These are phyloP conservation scores for Drosophila seguyi DNA, from an alignment of 1,140 invertebrate species.

Conservation along the genomic window DNA sequence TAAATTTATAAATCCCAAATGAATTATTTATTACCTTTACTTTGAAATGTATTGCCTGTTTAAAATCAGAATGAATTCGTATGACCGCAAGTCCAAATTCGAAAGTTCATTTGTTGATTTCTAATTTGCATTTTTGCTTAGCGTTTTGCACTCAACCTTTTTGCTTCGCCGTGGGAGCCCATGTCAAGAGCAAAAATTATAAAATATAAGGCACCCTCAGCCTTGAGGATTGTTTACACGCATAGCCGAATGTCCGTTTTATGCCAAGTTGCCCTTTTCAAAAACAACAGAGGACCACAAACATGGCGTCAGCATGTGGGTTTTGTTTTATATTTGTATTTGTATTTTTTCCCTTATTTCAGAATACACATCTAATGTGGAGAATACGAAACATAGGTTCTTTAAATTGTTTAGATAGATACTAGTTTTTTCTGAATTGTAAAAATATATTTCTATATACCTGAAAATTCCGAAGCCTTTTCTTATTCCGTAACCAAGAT, in stretches of 20 bases:
- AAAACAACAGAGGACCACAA: slow-evolving; percentile 14
- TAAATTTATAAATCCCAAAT: not conserved
- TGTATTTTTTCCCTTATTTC: not conserved
- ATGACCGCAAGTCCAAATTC: not conserved
- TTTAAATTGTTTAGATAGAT: not conserved
- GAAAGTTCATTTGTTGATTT: slow-evolving; percentile 16
- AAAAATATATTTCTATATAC: not conserved
- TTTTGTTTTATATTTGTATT: not conserved
- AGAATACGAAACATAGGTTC: not conserved
- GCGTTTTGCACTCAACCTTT: slow-evolving; percentile 33
- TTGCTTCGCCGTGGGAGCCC: not conserved
- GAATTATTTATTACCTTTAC: slow-evolving; percentile 2
- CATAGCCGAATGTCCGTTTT: slow-evolving; percentile 23
- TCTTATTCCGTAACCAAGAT: not conserved
- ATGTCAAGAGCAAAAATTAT: slow-evolving; percentile 16
- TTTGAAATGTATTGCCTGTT: not conserved
- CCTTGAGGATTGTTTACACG: slow-evolving; percentile 41
- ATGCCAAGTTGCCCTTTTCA: slow-evolving; percentile 35
- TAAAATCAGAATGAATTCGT: not conserved
- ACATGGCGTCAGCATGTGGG: not conserved
- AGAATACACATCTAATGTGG: not conserved
- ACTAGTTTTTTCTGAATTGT: not conserved
- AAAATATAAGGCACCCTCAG: slow-evolving; percentile 17
- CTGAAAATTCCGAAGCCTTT: not conserved
- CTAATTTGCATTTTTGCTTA: slow-evolving; percentile 35